Percentiles rank a stretch among this genome's conserved stretches.
These are phyloP conservation scores for Conus ventricosus DNA, from an alignment of 1,140 invertebrate genomes.

Conservation along the genomic window DNA sequence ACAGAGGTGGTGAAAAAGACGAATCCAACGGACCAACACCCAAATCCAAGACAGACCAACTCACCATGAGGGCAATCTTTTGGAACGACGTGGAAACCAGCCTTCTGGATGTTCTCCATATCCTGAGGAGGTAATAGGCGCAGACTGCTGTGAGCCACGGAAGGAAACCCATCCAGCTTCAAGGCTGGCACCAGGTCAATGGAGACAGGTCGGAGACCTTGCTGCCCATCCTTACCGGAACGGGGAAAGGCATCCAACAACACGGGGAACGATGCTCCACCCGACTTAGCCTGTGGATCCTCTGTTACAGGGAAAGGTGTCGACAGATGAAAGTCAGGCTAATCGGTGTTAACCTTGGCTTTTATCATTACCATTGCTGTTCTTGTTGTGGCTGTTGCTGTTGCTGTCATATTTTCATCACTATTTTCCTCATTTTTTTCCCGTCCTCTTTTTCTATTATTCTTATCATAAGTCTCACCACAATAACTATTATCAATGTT, in stretches of 20 bases:
- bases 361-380: no score
- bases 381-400: no score
- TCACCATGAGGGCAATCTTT: constrained; percentile 19
- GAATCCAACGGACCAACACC: background rate
- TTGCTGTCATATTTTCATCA: no score
- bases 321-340: background rate
- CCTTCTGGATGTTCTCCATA: background rate
- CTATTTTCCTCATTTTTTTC: no score
- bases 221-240: background rate
- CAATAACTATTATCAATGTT: no score
- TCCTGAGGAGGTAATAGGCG: background rate
- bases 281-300: background rate
- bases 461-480: no score
- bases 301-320: background rate
- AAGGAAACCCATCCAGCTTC: background rate
- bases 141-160: background rate
- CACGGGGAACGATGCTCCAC: constrained; percentile 3
- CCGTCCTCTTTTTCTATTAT: no score
- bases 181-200: constrained; percentile 15
- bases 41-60: background rate
- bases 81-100: constrained; percentile 15
- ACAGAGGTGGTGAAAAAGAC: background rate
- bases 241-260: background rate
- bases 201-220: background rate
- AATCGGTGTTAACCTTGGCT: no score